Conservation (phyloP, 1,140 invertebrate genomes). For the Neodiprion pinetum region DNA sequence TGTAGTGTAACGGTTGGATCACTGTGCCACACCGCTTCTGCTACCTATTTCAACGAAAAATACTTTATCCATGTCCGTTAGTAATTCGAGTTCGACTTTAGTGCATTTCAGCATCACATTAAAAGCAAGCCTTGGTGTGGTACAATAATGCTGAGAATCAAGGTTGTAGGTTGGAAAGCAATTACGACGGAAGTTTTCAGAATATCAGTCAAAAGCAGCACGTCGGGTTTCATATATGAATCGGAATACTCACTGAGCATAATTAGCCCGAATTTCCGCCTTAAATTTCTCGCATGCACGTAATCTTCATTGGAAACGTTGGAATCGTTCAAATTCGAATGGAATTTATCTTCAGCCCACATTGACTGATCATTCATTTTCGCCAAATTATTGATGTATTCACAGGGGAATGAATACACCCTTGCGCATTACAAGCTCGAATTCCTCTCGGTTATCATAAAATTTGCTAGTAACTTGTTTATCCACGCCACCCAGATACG, state of each 20-base stretch:
- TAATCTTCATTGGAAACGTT: slow-evolving; percentile 47
- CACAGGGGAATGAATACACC: slow-evolving; percentile 39
- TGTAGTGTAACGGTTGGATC: slow-evolving; percentile 47
- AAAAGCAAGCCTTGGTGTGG: too few relatives aligned
- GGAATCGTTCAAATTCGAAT: slow-evolving; percentile 16
- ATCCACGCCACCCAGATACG: slow-evolving; percentile 12
- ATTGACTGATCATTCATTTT: slow-evolving; percentile 40
- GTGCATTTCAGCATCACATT: too few relatives aligned
- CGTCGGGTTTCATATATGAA: slow-evolving; percentile 56
- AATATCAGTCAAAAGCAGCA: slow-evolving; percentile 53
- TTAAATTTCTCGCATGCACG: slow-evolving; percentile 35
- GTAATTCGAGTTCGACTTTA: too few relatives aligned
- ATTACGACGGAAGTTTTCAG: slow-evolving; percentile 56
- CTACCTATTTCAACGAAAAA: slow-evolving; percentile 50
- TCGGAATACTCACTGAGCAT: slow-evolving; percentile 50
- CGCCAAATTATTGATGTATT: slow-evolving; percentile 38
- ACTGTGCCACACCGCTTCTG: slow-evolving; percentile 49
- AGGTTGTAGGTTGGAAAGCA: slow-evolving; percentile 19
- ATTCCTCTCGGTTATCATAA: not conserved
- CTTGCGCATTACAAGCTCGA: slow-evolving; percentile 35
- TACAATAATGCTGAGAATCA: too few relatives aligned
- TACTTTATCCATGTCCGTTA: too few relatives aligned
- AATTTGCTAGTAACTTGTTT: slow-evolving; percentile 13
- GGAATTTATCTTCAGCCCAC: slow-evolving; percentile 44
- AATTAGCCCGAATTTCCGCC: too few relatives aligned